Base-by-base conservation (phyloP, 2,888 invertebrate species). In the Hydrotaea diabolus region DNA sequence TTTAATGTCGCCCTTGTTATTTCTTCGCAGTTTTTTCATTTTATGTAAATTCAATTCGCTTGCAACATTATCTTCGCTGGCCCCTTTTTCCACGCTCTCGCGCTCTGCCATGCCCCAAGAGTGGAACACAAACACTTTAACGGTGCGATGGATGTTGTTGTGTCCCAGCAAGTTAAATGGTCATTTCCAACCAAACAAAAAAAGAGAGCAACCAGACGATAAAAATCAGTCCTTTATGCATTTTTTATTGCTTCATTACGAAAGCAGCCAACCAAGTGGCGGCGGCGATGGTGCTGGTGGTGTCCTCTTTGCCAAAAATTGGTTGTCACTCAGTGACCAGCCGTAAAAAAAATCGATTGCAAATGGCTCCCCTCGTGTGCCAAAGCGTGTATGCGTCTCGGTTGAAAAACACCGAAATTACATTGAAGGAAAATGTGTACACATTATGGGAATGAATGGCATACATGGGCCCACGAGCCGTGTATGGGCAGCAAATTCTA, bases 1-100 rank as follows among this genome's bases (percentile, higher is more conserved):
- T 64, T 87, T 93, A 23, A 89, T 93, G 62, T 3, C 15, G 4
- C 17, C 39, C 43, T 43, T 62, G 31, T n/a, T n/a, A n/a, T n/a
- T n/a, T n/a, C n/a, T n/a, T n/a, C n/a, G 4, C 3, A 2, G 2
- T 23, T 55, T 19, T 55, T 21, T 17, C 21, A 19, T 9, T 17
- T 55, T 55, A 55, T 83, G 89, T 43, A 90, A 91, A 15, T 92
- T 79, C 66, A 77, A 80, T 80, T 77, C 26, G 5, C 17, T 57
- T 55, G 17, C 11, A 59, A 49, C 76, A 43, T 71, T 39, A 59
- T 31, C 5, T 26, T 15, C 31, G 1, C 31, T 7, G 5, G n/a
- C n/a, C 36, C 36, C 31, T n/a, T n/a, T n/a, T n/a, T n/a, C n/a
- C n/a, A n/a, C n/a, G n/a, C n/a, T n/a, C n/a, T n/a, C n/a, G n/a